A percentile compares a stretch with the other conserved stretches of the same genome.
These are phyloP conservation scores for Pterois miles DNA, from an alignment of 2,797 vertebrate species.

Conservation along the genomic window DNA sequence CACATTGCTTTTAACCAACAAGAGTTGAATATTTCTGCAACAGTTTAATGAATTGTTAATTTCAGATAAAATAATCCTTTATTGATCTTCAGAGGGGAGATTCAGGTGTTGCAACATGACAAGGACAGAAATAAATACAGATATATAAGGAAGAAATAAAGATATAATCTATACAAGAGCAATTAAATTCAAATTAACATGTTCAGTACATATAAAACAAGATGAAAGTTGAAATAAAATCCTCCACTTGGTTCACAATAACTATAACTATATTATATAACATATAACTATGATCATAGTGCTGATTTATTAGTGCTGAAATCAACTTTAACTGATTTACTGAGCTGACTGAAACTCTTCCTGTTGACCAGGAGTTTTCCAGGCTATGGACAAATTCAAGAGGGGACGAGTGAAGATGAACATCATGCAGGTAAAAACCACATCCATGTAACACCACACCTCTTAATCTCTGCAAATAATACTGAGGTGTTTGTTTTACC, in stretches of 20 bases:
- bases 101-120: not conserved
- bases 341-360: slow-evolving; percentile 7
- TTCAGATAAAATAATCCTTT: not conserved
- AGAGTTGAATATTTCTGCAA: not conserved
- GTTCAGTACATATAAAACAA: slow-evolving; percentile 77
- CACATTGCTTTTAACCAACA: not conserved
- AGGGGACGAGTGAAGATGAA: slow-evolving; percentile 75
- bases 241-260: not conserved
- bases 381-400: slow-evolving; percentile 72
- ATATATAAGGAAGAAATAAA: not conserved
- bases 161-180: not conserved
- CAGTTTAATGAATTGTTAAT: not conserved
- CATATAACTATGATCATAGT: not conserved
- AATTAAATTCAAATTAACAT: slow-evolving; percentile 76
- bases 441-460: not conserved
- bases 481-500: not conserved
- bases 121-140: not conserved
- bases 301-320: not conserved
- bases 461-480: not conserved
- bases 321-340: rapidly evolving
- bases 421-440: slow-evolving; percentile 78
- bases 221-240: not conserved
- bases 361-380: slow-evolving; percentile 74
- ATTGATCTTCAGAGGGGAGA: not conserved
- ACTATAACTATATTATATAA: too few species aligned